Evolutionary conservation across 2,888 invertebrate species (phyloP), one percentile per base, ranked within the genome.

Genomic region (Xylota sylvarum): DNA sequence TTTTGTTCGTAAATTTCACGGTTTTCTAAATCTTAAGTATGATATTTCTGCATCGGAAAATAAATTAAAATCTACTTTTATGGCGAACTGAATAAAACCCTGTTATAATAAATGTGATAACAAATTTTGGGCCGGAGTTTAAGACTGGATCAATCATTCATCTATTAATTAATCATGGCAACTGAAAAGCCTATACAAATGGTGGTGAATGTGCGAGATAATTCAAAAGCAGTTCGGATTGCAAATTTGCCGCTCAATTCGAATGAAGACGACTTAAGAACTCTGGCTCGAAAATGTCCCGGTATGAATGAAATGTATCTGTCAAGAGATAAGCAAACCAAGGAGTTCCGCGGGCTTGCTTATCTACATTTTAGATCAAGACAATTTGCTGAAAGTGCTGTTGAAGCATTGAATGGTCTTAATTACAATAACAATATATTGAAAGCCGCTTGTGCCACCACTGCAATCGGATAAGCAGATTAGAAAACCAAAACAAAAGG

Each of bases 341-440:
- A n/a, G 0, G 10, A 55, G 5, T 84, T 84, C 9, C 73, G 40
- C 12, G 84, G 84, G 4, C 9, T 48, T 4, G 84, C 79, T 5
- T 84, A 79, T 48, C 40, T 84, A 12, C 60, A 74, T 17, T 84
- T 84, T n/a, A 69, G 55, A 32, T 46, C 55, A 10, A 60, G 62
- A 32, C 19, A 19, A 62, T 9, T 67, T 30, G 84, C 78, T 17
- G 37, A 67, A 48, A 19, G 30, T n/a, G 84, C 73, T 32, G 48
- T 46, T 0, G 40, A 62, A 14, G 32, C n/a, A 17, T 40, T 84
- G 0, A 62, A 84, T 37, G 73, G 73, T 43, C 35, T 74, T 3
- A 69, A 60, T 12, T 84, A 69, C 32, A 62, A 79, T 3, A 37
- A 62, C 0, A 55, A 14, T 5, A 4, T 60, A 0, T 60, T 83